Evolutionary conservation across 1,140 invertebrate genomes (phyloP).

Genomic region (Neodiprion pinetum): DNA sequence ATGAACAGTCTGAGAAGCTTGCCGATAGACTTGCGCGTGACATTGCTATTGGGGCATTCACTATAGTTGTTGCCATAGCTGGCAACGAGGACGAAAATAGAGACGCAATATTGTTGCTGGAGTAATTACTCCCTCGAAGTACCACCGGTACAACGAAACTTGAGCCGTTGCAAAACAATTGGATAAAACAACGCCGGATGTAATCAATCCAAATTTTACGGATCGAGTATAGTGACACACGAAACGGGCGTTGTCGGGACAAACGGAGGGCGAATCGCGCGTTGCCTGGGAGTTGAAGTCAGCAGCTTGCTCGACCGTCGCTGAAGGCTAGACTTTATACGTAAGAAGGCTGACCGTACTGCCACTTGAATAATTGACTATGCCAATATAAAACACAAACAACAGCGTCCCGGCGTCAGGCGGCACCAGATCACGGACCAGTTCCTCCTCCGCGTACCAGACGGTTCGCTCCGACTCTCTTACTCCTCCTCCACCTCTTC

Average conservation of each 20-base stretch:
- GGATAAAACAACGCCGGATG: no score
- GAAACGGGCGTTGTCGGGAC: no score
- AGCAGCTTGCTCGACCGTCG: neutral
- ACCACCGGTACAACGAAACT: no score
- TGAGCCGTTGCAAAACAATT: no score
- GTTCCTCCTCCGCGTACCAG: slow-evolving; percentile 1
- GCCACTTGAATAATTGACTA: slow-evolving; percentile 15
- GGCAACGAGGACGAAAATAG: no score
- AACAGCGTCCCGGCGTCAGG: slow-evolving; percentile 8
- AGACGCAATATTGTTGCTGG: neutral
- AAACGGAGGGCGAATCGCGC: no score
- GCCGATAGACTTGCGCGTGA: neutral
- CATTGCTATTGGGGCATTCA: neutral
- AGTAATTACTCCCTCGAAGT: neutral
- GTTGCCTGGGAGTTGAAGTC: no score
- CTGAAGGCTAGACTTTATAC: slow-evolving; percentile 9
- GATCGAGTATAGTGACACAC: no score
- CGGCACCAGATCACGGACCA: neutral
- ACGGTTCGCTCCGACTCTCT: neutral
- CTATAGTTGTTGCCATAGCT: neutral
- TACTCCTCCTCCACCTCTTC: neutral
- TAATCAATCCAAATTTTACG: no score
- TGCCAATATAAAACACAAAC: slow-evolving; percentile 15
- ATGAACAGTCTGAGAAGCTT: neutral
- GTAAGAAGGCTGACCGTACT: slow-evolving; percentile 12